Evolutionary conservation across 2,888 invertebrate genomes (phyloP).

Genomic region (Cerceris rybyensis): DNA sequence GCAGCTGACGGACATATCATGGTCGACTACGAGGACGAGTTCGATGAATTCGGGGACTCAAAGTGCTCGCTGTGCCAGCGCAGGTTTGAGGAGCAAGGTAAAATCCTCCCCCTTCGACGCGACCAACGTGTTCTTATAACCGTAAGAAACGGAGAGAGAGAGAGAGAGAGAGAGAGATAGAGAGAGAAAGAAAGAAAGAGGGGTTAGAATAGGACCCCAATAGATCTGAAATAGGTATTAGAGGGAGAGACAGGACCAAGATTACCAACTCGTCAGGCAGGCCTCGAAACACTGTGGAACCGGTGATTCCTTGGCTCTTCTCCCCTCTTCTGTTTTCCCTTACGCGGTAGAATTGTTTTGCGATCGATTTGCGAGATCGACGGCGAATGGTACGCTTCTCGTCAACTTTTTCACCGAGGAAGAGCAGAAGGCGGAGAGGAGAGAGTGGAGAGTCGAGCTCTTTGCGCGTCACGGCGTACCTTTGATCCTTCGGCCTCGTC

Average conservation of each 20-base stretch:
- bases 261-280: constrained; percentile 72
- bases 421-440: no score
- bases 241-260: constrained; percentile 78
- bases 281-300: constrained; percentile 43
- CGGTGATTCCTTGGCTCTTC: constrained; percentile 46
- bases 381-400: no score
- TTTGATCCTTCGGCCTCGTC: no score
- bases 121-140: no score
- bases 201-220: constrained; percentile 24
- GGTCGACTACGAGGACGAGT: constrained; percentile 85
- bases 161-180: no score
- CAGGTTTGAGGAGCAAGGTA: constrained; percentile 91
- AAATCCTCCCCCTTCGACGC: constrained; percentile 73
- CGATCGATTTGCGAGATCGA: no score
- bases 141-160: no score
- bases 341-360: no score
- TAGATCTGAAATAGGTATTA: no score
- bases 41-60: constrained; percentile 83
- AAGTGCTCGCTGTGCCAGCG: constrained; percentile 90
- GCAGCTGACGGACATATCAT: constrained; percentile 87
- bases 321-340: background rate
- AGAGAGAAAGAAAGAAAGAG: background rate
- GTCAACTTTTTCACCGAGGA: no score
- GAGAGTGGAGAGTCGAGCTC: no score
- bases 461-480: no score